These are phyloP conservation scores for Junonia oenone DNA, from an alignment of 2,888 invertebrate species.

Conservation along the genomic window DNA sequence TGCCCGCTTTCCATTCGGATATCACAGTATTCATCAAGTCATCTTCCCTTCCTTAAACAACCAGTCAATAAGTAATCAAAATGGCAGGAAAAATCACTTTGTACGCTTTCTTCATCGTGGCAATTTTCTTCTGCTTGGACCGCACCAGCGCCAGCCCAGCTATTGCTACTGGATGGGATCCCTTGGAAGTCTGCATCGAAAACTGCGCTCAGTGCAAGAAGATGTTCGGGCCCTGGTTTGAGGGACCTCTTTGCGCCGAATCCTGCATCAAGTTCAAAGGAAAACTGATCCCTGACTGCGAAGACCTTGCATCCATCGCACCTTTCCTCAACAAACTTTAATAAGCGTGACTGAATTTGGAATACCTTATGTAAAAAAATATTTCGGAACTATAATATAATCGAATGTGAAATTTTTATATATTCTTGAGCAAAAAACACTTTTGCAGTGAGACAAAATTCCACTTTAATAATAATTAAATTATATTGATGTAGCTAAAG, in stretches of 20 bases:
- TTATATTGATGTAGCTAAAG: neutral
- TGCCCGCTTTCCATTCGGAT: neutral
- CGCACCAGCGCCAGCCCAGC: conserved; percentile 17
- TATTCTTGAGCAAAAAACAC: too few species aligned
- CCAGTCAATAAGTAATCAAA: neutral
- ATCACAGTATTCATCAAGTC: conserved; percentile 9
- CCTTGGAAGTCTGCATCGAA: conserved; percentile 86
- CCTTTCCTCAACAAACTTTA: conserved; percentile 83
- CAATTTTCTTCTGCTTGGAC: neutral
- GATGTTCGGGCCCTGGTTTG: conserved; percentile 92
- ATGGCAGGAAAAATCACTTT: conserved; percentile 11
- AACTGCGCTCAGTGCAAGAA: conserved; percentile 95
- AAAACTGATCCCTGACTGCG: conserved; percentile 91
- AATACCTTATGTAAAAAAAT: too few species aligned
- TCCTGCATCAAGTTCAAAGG: conserved; percentile 91
- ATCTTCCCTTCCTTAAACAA: neutral
- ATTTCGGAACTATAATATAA: too few species aligned
- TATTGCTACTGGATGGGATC: conserved; percentile 69
- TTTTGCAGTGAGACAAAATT: too few species aligned
- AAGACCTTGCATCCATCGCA: conserved; percentile 88
- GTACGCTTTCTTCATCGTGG: neutral
- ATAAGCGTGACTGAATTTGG: conserved; percentile 6
- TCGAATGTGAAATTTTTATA: too few species aligned
- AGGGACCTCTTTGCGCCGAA: conserved; percentile 91
- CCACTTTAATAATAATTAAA: too few species aligned